phyloP scores from a whole-genome alignment of 2,888 invertebrate genomes.

The Flexamia atlantica region DNA sequence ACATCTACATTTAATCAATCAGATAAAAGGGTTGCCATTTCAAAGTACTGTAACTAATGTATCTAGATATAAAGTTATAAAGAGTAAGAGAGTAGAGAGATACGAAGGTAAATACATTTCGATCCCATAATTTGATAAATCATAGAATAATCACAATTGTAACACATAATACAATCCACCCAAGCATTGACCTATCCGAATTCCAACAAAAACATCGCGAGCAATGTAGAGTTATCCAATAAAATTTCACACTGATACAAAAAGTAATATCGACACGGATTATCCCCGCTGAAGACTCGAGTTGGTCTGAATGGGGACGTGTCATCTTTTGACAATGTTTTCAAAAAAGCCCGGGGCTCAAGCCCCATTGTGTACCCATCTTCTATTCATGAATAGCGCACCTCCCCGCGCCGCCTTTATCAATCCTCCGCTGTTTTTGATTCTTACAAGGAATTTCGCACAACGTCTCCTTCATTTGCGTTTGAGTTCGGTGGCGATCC shows the following conservation, averaged over 20 bases:
- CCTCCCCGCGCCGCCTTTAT: slow-evolving; percentile 9
- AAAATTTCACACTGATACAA: background rate
- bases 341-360: slow-evolving; percentile 51
- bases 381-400: slow-evolving; percentile 49
- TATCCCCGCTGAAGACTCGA: slow-evolving; percentile 24
- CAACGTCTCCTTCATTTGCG: slow-evolving; percentile 34
- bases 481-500: background rate
- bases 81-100: no score
- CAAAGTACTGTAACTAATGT: no score
- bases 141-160: no score
- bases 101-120: no score
- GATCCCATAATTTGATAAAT: no score
- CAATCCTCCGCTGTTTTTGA: slow-evolving; percentile 45
- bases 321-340: slow-evolving; percentile 58
- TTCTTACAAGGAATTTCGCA: slow-evolving; percentile 35
- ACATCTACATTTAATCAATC: no score
- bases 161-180: no score
- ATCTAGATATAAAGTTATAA: no score
- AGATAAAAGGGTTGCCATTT: no score
- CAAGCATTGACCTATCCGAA: no score
- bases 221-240: no score
- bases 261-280: slow-evolving; percentile 39
- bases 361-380: slow-evolving; percentile 55
- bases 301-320: slow-evolving; percentile 38
- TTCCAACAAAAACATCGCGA: no score